Percentiles rank a stretch among this genome's conserved stretches.
phyloP scores from a whole-genome alignment of 2,797 vertebrate genomes.

The Ptychadena robeensis region DNA sequence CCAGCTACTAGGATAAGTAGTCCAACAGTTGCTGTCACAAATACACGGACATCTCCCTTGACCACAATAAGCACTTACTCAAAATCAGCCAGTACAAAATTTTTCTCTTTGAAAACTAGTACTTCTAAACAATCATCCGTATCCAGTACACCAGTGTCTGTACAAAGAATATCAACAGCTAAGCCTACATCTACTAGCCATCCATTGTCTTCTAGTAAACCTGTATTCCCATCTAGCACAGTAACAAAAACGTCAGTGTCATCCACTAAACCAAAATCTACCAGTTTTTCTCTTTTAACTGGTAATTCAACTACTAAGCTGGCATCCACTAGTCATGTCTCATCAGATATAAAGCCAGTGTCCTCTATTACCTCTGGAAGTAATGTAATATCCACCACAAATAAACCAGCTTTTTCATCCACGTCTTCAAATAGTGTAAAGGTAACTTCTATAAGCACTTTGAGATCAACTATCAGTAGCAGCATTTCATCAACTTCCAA shows the following conservation, averaged over 20 bases:
- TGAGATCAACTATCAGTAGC: neutral
- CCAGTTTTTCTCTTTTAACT: neutral
- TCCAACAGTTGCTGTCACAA: neutral
- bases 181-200: neutral
- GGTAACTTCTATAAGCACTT: neutral
- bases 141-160: neutral
- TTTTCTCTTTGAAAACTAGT: neutral
- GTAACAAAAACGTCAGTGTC: neutral
- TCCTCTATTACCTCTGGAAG: neutral
- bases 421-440: neutral
- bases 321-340: neutral
- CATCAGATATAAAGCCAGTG: neutral
- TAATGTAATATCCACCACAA: neutral
- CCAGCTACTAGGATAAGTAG: neutral
- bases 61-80: neutral
- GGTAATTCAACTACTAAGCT: neutral
- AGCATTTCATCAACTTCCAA: neutral
- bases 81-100: neutral
- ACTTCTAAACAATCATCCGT: neutral
- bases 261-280: neutral
- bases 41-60: neutral
- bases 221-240: neutral
- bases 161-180: neutral
- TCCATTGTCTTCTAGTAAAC: neutral
- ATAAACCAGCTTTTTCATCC: neutral